Base-by-base conservation (phyloP, 2,797 vertebrate genomes). In the Trachurus trachurus region DNA sequence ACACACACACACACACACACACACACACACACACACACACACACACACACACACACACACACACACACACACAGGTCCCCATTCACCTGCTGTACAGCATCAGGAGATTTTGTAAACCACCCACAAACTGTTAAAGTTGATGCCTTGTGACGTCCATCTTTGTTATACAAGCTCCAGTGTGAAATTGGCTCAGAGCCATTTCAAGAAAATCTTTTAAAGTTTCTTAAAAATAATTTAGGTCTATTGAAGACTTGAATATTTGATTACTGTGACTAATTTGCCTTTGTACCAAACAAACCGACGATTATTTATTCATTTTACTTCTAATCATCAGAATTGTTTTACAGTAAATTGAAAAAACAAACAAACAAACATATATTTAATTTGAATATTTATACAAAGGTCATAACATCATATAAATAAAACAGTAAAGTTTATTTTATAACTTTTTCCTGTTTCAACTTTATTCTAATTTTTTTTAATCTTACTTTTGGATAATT, bases 161-260 rank as follows among this genome's bases (percentile, higher is more conserved):
- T 73, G 68, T 88, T 83, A 66, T 45, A 71, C 73, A 84, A 71
- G 49, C 76, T 87, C 37, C 61, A 37, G 15, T 31, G 75, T 74
- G 73, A 77, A 44, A 57, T 26, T 77, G 81, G 61, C 83, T 71
- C 12, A 0, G 2, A 42, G 54, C 73, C 79, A 85, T 7, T 54
- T 66, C 45, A 56, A 39, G 42, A 26, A 82, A 74, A 68, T 77
- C 29, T 61, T 13, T 70, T 9, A n/a, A 21, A 74, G 5, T 50
- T 83, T 76, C 17, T 44, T 76, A 7, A 50, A 80, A 78, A 68
- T 74, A 2, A 44, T 82, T 68, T 60, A 78, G 15, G 34, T 44
- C 15, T 5, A 62, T 34, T 73, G 6, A 65, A 73, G n/a, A 11
- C 13, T 59, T 64, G 6, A 47, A 39, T 56, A n/a, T 66, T 65